phyloP scores from a whole-genome alignment of 2,888 invertebrate species.

The Nematopogon swammerdamellus region DNA sequence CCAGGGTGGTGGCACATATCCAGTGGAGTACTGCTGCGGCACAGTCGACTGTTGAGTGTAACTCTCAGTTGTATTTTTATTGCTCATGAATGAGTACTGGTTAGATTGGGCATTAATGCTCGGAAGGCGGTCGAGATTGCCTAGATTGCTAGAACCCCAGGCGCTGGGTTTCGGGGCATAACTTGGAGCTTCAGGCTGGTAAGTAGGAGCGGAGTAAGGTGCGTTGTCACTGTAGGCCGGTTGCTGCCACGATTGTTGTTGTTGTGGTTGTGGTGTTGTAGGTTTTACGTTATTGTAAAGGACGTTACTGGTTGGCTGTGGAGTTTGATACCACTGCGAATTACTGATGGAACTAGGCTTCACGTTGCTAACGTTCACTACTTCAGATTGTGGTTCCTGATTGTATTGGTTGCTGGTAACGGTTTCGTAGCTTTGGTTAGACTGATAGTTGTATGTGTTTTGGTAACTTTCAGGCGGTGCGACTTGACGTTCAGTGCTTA shows the following conservation, averaged over 20 bases:
- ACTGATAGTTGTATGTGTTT: conserved; percentile 22
- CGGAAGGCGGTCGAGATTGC: conserved; percentile 15
- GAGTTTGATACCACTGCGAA: conserved; percentile 39
- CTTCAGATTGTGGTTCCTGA: conserved; percentile 42
- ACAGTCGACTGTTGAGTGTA: conserved; percentile 25
- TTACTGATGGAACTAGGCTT: conserved; percentile 44
- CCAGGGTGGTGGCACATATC: conserved; percentile 49
- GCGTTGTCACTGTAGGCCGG: conserved; percentile 7
- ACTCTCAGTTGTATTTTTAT: conserved; percentile 23
- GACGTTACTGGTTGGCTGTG: conserved; percentile 19
- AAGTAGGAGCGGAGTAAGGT: not conserved
- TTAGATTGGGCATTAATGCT: conserved; percentile 20
- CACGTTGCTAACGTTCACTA: conserved; percentile 39
- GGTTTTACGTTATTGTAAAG: conserved; percentile 27
- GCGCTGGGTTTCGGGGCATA: conserved; percentile 31
- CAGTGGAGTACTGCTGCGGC: conserved; percentile 29
- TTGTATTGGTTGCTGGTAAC: conserved; percentile 25
- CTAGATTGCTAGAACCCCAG: conserved; percentile 24
- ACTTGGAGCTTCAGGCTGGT: conserved; percentile 9
- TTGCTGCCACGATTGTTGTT: conserved; percentile 17
- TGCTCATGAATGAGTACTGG: conserved; percentile 27
- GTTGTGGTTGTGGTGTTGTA: conserved; percentile 13
- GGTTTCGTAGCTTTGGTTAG: conserved; percentile 29
- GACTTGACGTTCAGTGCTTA: conserved; percentile 43
- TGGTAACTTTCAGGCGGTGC: conserved; percentile 34